phyloP scores from a whole-genome alignment of 2,797 vertebrate genomes.

The Alfaro cultratus region DNA sequence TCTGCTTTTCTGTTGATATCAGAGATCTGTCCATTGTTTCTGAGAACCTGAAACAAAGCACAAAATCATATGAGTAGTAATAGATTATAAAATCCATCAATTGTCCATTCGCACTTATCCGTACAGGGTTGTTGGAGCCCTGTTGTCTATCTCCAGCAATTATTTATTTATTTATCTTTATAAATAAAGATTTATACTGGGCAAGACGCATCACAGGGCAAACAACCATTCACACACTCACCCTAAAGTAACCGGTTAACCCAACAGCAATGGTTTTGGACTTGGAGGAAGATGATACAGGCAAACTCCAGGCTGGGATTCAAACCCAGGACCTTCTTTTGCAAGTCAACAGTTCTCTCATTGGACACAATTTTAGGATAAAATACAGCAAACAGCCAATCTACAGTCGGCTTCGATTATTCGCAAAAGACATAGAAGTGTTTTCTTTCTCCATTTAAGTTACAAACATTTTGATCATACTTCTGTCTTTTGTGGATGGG shows the following conservation, averaged over 20 bases:
- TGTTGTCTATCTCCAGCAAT: neutral
- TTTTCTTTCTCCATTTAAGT: neutral
- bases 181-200: no score
- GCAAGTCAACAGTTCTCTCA: neutral
- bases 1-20: constrained; percentile 73
- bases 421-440: neutral
- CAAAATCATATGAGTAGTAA: constrained; percentile 17
- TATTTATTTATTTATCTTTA: no score
- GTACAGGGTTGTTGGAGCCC: neutral
- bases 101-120: neutral
- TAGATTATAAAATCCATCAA: neutral
- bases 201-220: neutral
- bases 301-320: neutral
- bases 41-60: constrained; percentile 76
- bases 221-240: neutral
- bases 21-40: constrained; percentile 83
- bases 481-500: neutral
- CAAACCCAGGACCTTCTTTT: constrained; percentile 1
- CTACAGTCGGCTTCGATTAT: neutral
- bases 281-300: neutral
- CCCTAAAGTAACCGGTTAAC: neutral
- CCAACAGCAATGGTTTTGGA: neutral
- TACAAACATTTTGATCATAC: neutral
- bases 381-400: neutral
- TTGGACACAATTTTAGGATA: neutral